Base-by-base conservation (phyloP, 92 coral and sea anemone genomes). In the Porites rus region DNA sequence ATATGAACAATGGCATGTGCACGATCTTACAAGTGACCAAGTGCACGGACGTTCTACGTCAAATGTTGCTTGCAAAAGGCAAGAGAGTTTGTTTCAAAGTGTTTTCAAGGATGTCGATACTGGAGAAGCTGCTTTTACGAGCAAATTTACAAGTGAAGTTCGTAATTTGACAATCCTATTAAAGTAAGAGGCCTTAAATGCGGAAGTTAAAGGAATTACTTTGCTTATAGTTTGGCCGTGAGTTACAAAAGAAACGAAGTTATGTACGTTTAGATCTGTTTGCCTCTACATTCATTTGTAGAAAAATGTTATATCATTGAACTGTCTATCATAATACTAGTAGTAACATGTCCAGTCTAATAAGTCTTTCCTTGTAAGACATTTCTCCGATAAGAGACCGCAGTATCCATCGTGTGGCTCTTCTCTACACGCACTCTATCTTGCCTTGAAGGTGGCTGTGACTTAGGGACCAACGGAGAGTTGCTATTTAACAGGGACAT, bases 201-300 rank as follows among this genome's bases (percentile, higher is more conserved):
- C 25, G 17, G 77, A 50, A 2, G 63, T 73, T 73, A 2, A 2
- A 28, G 38, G 38, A 28, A 28, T 28, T 28, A 28, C 38, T 28
- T 28, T 28, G 38, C 38, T 2, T 22, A 22, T 28, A 28, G 38
- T 28, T 28, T 28, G 38, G 38, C 38, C 38, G 38, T 28, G 38
- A 28, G 38, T 28, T 28, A 10, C 74, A 69, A 69, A 69, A 69
- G 74, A 69, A 69, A 24, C 74, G 51, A 69, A 69, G 51, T 28
- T 18, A 69, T 69, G 38, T 69, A 21, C 11, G 76, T 22, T 72
- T 69, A 85, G 22, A 76, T 51, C 71, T 2, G 17, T 63, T 10
- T 76, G 69, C 81, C 83, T 76, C 83, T 85, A 58, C 88, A 85
- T 62, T 65, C 14, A 63, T 54, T 64, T 76, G 72, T 54, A 84